These are phyloP conservation scores for Lingula anatina DNA, from an alignment of 2,888 invertebrate genomes.

Conservation along the genomic window DNA sequence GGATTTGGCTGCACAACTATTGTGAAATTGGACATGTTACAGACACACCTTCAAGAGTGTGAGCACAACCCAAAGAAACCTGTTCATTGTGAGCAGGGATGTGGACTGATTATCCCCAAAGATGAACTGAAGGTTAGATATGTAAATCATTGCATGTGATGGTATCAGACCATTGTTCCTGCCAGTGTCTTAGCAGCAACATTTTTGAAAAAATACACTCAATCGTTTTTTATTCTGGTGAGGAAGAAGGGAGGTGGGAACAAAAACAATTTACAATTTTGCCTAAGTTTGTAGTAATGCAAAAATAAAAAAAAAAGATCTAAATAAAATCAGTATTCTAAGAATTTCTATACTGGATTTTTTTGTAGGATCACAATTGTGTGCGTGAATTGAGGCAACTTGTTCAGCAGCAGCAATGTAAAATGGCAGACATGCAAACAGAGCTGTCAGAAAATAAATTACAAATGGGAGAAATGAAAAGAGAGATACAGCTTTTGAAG, in stretches of 20 bases:
- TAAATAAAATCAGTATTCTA: too few species aligned
- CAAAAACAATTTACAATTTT: too few species aligned
- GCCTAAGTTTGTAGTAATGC: too few species aligned
- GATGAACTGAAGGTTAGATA: slow-evolving; percentile 73
- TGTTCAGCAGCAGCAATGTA: slow-evolving; percentile 80
- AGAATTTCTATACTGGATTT: too few species aligned
- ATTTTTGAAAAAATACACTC: too few species aligned
- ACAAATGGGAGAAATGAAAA: slow-evolving; percentile 81
- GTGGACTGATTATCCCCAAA: slow-evolving; percentile 89
- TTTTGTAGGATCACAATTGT: slow-evolving; percentile 81
- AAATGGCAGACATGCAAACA: slow-evolving; percentile 78
- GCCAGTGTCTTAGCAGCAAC: too few species aligned
- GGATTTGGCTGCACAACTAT: slow-evolving; percentile 79
- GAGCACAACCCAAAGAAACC: slow-evolving; percentile 91
- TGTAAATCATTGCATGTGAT: too few species aligned
- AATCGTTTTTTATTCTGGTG: too few species aligned
- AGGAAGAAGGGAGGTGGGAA: too few species aligned
- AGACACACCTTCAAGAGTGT: slow-evolving; percentile 85
- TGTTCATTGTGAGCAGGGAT: slow-evolving; percentile 87
- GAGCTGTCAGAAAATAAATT: slow-evolving; percentile 81
- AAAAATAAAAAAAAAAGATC: too few species aligned
- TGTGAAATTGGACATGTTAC: slow-evolving; percentile 77
- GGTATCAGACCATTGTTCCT: too few species aligned
- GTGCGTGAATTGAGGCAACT: slow-evolving; percentile 79
- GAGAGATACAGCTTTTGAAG: slow-evolving; percentile 82